Percentiles rank a stretch among this genome's conserved stretches.
phyloP scores from a whole-genome alignment of 2,888 invertebrate species.

The Lepidochitona cinerea region DNA sequence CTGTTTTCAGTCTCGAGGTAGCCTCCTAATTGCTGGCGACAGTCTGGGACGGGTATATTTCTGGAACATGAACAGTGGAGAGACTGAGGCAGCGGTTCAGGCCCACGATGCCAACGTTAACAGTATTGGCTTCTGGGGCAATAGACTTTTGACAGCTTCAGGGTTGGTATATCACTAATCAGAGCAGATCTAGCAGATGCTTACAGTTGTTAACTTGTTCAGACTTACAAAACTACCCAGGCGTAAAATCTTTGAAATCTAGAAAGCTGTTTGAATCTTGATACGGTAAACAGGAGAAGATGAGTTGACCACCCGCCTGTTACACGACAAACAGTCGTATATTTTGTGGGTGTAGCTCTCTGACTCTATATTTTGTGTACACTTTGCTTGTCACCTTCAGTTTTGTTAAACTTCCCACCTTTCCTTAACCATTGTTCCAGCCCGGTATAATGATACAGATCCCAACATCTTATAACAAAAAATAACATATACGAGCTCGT shows the following conservation, averaged over 20 bases:
- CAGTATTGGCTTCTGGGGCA: slow-evolving; percentile 47
- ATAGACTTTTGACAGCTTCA: slow-evolving; percentile 60
- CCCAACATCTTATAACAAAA: too few relatives aligned
- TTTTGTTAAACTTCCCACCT: too few relatives aligned
- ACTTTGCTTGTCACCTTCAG: background rate
- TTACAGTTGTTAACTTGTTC: background rate
- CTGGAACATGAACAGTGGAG: slow-evolving; percentile 58
- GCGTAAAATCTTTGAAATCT: slow-evolving; percentile 2
- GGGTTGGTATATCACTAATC: slow-evolving; percentile 35
- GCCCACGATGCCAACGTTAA: slow-evolving; percentile 54
- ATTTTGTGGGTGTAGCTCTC: background rate
- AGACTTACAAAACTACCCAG: background rate
- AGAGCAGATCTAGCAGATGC: background rate
- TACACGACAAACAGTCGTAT: background rate
- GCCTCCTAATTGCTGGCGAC: slow-evolving; percentile 53
- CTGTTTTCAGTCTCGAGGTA: slow-evolving; percentile 19
- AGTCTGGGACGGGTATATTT: slow-evolving; percentile 52
- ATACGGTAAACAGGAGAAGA: background rate
- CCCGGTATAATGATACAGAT: too few relatives aligned
- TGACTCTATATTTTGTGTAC: background rate
- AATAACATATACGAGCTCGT: too few relatives aligned
- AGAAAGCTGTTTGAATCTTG: background rate
- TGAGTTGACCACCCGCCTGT: background rate
- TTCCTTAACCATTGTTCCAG: too few relatives aligned
- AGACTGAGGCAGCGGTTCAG: slow-evolving; percentile 58